These are phyloP conservation scores for Rhinoderma darwinii DNA, from an alignment of 2,113 vertebrate species.

Conservation along the genomic window DNA sequence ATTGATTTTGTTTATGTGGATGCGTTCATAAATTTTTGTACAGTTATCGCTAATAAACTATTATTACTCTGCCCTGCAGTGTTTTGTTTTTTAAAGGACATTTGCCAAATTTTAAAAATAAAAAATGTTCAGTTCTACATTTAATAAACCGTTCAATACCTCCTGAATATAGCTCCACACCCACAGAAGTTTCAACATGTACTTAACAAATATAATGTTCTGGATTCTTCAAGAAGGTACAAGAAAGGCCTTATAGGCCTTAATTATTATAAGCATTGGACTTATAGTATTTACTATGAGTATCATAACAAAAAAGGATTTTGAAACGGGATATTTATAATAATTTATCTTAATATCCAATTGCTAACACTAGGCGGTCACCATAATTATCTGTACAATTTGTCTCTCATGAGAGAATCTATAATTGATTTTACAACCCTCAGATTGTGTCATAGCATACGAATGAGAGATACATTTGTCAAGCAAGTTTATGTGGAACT, in stretches of 20 bases:
- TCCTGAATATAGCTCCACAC: slow-evolving; percentile 35
- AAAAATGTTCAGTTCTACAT: background rate
- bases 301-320: background rate
- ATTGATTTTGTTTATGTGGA: too few relatives aligned
- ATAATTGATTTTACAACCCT: background rate
- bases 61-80: too few relatives aligned
- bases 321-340: background rate
- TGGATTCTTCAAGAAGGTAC: slow-evolving; percentile 12
- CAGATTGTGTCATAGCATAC: background rate
- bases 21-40: too few relatives aligned
- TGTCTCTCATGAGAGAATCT: background rate
- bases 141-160: background rate
- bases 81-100: too few relatives aligned
- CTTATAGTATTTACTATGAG: background rate
- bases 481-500: background rate
- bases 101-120: too few relatives aligned
- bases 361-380: background rate
- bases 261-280: background rate
- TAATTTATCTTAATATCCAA: background rate
- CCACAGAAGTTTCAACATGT: slow-evolving; percentile 23
- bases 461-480: background rate
- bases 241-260: background rate
- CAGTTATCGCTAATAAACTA: too few relatives aligned
- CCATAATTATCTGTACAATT: background rate
- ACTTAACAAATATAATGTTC: background rate